Conservation (phyloP, 2,113 vertebrate species). For the Anser brachyrhynchus region DNA sequence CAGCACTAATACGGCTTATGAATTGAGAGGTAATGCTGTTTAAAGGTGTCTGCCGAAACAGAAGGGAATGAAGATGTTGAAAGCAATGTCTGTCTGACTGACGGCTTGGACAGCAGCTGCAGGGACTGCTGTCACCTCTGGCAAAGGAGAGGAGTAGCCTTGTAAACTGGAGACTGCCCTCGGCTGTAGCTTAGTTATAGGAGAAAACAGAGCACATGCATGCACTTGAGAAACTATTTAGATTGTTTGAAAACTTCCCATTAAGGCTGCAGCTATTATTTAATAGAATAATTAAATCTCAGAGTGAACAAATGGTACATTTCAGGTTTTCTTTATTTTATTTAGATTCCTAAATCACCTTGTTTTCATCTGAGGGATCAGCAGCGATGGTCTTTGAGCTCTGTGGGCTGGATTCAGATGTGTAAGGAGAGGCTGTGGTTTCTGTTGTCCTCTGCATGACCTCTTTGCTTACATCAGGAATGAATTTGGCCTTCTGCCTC, state of each 20-base stretch:
- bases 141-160: neutral
- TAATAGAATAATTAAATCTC: neutral
- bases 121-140: conserved; percentile 29
- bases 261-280: neutral
- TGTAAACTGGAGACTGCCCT: neutral
- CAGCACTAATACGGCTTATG: conserved; percentile 25
- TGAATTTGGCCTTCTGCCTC: conserved; percentile 17
- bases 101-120: conserved; percentile 2
- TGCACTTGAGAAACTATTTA: conserved; percentile 13
- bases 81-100: conserved; percentile 42
- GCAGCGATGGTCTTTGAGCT: neutral
- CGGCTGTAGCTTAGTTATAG: neutral
- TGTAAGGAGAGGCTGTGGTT: neutral
- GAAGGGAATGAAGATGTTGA: conserved; percentile 56
- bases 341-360: neutral
- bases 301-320: neutral
- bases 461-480: neutral
- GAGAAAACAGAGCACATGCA: neutral
- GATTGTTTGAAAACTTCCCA: neutral
- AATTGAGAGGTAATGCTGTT: conserved; percentile 50
- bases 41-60: conserved; percentile 49
- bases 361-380: neutral
- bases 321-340: neutral
- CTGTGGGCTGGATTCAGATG: neutral
- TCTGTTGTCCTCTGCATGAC: neutral